Evolutionary conservation across 2,113 vertebrate species (phyloP), one percentile per base, ranked within the genome.

Genomic region (Daubentonia madagascariensis): DNA sequence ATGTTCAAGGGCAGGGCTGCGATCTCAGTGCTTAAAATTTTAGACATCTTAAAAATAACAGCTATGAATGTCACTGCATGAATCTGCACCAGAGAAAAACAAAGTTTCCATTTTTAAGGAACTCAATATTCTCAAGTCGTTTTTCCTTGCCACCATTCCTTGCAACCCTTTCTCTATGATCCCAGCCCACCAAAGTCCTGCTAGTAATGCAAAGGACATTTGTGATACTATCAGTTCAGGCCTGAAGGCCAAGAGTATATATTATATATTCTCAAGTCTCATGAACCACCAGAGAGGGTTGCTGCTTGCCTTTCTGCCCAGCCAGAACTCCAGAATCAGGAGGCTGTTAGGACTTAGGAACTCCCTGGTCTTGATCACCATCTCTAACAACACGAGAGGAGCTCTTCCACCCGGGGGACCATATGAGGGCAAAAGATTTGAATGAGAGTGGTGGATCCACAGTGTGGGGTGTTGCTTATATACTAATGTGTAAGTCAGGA

Each of bases 201-300:
- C 75, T n/a, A 17, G 14, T 14, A 6, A 48, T 0, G 0, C 8
- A 13, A 0, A 16, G 40, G 65, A 2, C 18, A 0, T 52, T 18
- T 45, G 83, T 14, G 45, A 70, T 8, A 30, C 40, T 45, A 1
- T 54, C 25, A 12, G 23, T 37, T 85, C 28, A 23, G 40, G 35
- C 35, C 18, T 6, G 14, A 76, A 65, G 72, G 35, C 45, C 37
- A 20, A 57, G 35, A 48, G n/a, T 6, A 43, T 9, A 57, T 30
- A 57, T 57, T 22, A 57, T 22, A 57, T 57, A 57, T 20, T 22
- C n/a, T 48, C 0, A 0, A 48, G 16, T 54, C 48, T 45, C 23
- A 23, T 7, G 37, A 84, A 67, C 76, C 50, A 18, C 20, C n/a
- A 79, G 63, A 45, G 48, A 54, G 50, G 11, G 54, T 8, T 5